A percentile compares a stretch with the other conserved stretches of the same genome.
Conservation (phyloP, 2,888 invertebrate genomes). For the Dendrolimus pini region DNA sequence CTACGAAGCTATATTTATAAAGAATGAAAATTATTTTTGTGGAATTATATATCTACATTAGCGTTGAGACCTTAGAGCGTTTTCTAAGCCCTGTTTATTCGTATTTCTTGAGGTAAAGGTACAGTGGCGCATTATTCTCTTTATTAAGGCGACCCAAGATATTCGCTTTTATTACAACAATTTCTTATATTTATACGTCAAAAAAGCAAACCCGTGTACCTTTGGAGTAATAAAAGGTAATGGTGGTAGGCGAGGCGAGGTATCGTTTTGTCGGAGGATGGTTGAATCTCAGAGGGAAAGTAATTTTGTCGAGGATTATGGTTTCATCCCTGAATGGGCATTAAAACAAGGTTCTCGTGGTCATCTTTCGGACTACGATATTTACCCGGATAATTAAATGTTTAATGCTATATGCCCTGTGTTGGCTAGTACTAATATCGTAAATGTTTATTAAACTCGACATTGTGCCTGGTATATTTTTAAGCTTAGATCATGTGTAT, state of each 20-base stretch:
- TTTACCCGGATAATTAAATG: conserved; percentile 19
- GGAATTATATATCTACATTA: neutral
- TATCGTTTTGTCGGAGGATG: conserved; percentile 45
- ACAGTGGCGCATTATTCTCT: conserved; percentile 27
- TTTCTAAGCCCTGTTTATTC: conserved; percentile 28
- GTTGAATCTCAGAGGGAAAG: conserved; percentile 44
- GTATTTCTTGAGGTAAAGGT: conserved; percentile 23
- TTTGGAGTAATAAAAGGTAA: conserved; percentile 59
- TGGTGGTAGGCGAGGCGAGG: conserved; percentile 38
- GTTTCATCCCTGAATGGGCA: conserved; percentile 39
- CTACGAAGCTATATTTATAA: too few relatives aligned
- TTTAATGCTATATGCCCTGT: conserved; percentile 16
- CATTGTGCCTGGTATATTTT: too few relatives aligned
- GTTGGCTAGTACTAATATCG: neutral
- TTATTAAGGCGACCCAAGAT: conserved; percentile 37
- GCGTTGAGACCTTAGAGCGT: conserved; percentile 14
- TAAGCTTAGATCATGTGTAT: too few relatives aligned
- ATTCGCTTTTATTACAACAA: conserved; percentile 43
- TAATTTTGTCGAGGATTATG: conserved; percentile 47
- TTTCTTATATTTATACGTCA: conserved; percentile 50
- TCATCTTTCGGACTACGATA: conserved; percentile 24
- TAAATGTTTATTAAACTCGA: too few relatives aligned
- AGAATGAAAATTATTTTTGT: too few relatives aligned
- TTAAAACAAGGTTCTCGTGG: conserved; percentile 40
- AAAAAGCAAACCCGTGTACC: conserved; percentile 63